Evolutionary conservation across 1,140 invertebrate genomes (phyloP), one percentile per base, ranked within the genome.

Genomic region (Cotesia glomerata): DNA sequence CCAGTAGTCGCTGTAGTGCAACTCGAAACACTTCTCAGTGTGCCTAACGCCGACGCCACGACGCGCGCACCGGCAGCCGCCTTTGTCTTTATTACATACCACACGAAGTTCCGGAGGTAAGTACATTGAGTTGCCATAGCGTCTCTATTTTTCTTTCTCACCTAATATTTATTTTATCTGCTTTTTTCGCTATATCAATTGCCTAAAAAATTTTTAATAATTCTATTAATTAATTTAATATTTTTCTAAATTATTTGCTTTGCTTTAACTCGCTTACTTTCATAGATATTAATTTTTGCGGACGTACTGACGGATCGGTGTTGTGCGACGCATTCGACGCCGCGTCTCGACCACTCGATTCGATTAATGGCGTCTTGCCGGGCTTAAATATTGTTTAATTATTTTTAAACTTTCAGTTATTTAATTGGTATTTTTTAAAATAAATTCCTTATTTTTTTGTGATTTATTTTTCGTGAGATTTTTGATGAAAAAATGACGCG

Each of bases 41-140:
- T 72, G 71, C 63, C 65, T 51, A 36, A 72, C 52, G 71, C 64
- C 71, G 70, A 72, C 62, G 36, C 34, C 63, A 67, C 64, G 64
- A 72, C 71, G 71, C 64, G 70, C 62, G 71, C 64, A 72, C 71
- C 71, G 71, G 71, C 71, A 72, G 51, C 64, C 64, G 71, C 71
- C 71, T 67, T 72, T 72, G 63, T 72, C 63, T 72, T 64, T 26
- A 26, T 26, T 49, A 67, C 64, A 67, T 13, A 72, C 56, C 39
- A 72, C 56, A 56, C 54, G 54, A 72, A 72, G 52, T 66, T 67
- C 64, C 71, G 54, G 64, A 72, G 71, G 71, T 72, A 34, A 72
- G 71, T 67, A 72, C 51, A 18, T 16, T 32, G 39, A 52, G 39
- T 45, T 45, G 11, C 39, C 36, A 9, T 18, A n/a, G 62, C 49